Percentiles rank a stretch among this genome's conserved stretches.
Conservation (phyloP, 2,797 vertebrate genomes). For the Alfaro cultratus region DNA sequence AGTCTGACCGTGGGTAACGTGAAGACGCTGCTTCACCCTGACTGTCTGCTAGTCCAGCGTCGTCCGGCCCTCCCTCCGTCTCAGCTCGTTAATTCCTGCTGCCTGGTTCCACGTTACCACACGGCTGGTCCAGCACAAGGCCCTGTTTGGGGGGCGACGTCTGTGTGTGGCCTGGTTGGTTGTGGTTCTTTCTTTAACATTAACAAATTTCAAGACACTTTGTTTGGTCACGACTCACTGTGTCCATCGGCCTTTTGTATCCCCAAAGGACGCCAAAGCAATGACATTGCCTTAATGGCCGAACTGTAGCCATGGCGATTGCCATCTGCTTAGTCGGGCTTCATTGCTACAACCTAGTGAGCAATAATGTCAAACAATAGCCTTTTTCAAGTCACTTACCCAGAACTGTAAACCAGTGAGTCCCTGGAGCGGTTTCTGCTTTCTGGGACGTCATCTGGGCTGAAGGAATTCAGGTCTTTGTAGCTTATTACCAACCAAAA, state of each 20-base stretch:
- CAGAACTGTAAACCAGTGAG: slow-evolving; percentile 66
- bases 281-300: slow-evolving; percentile 51
- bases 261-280: slow-evolving; percentile 29
- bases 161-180: slow-evolving; percentile 64
- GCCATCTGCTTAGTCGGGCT: slow-evolving; percentile 57
- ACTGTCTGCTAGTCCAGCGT: slow-evolving; percentile 50
- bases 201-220: slow-evolving; percentile 59
- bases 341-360: slow-evolving; percentile 49
- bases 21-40: slow-evolving; percentile 46
- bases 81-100: slow-evolving; percentile 71
- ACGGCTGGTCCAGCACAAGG: slow-evolving; percentile 67
- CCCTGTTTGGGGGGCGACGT: slow-evolving; percentile 58
- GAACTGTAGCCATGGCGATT: slow-evolving; percentile 44
- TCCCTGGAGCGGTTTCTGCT: slow-evolving; percentile 53
- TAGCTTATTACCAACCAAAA: slow-evolving; percentile 54
- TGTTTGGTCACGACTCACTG: slow-evolving; percentile 51
- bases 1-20: slow-evolving; percentile 35
- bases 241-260: slow-evolving; percentile 52
- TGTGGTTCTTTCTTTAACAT: slow-evolving; percentile 40
- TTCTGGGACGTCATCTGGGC: slow-evolving; percentile 59
- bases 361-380: slow-evolving; percentile 65
- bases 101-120: slow-evolving; percentile 76
- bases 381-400: slow-evolving; percentile 66
- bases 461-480: slow-evolving; percentile 54
- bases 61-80: slow-evolving; percentile 41